Evolutionary conservation across 2,888 invertebrate species (phyloP).

Genomic region (Andrena bucephala): DNA sequence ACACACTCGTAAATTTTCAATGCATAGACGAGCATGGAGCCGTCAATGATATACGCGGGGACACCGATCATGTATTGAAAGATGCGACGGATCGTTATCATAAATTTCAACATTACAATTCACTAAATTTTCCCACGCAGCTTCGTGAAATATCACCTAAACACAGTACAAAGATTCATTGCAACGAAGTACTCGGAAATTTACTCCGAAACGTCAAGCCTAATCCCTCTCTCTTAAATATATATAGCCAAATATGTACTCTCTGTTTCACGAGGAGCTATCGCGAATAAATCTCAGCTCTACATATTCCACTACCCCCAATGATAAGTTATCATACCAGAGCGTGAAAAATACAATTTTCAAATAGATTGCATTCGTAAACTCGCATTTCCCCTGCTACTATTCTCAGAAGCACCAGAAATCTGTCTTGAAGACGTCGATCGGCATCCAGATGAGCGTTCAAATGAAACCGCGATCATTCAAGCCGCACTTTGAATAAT

Average conservation of each 20-base stretch:
- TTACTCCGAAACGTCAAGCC: not conserved
- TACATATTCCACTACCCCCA: too few species aligned
- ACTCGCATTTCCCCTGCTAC: too few species aligned
- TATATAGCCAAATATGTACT: too few species aligned
- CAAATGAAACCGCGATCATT: not conserved
- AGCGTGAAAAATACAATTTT: too few species aligned
- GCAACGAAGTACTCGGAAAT: not conserved
- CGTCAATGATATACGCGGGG: slow-evolving; percentile 40
- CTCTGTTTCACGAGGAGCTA: too few species aligned
- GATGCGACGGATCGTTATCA: slow-evolving; percentile 34
- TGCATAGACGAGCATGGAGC: slow-evolving; percentile 37
- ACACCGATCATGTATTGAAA: slow-evolving; percentile 3
- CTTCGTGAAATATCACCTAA: not conserved
- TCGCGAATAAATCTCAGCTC: too few species aligned
- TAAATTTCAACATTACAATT: slow-evolving; percentile 46
- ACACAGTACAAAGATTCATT: not conserved
- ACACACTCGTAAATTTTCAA: slow-evolving; percentile 60
- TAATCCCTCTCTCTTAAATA: too few species aligned
- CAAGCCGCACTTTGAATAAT: not conserved
- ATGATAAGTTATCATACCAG: too few species aligned
- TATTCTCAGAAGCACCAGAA: not conserved
- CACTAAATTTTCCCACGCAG: not conserved
- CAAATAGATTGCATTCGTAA: too few species aligned
- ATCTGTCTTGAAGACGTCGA: not conserved
- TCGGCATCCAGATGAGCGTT: not conserved